Conservation (phyloP, 2,113 vertebrate genomes). For the Python bivittatus region DNA sequence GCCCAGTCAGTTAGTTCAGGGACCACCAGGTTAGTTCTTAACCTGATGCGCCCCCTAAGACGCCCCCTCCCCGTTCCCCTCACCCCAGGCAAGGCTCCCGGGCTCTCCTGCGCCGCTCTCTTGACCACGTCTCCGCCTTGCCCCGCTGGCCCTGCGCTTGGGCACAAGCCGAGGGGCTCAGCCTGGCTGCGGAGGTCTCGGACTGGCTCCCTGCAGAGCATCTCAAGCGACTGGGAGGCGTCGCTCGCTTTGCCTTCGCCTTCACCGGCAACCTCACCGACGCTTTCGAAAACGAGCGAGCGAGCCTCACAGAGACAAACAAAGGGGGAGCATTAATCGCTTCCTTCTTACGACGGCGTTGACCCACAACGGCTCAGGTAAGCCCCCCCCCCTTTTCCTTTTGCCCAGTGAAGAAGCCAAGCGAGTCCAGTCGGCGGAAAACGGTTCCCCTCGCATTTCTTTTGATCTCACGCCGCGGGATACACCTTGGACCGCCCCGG, state of each 20-base stretch:
- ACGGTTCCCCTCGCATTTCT: not conserved
- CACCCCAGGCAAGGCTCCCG: not conserved
- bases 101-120: not conserved
- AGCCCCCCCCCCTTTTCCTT: not conserved
- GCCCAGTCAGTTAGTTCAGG: not conserved
- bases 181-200: not conserved
- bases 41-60: not conserved
- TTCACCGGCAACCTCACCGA: no score
- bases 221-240: not conserved
- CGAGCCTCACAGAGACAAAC: not conserved
- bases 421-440: not conserved
- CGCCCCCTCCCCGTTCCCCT: not conserved
- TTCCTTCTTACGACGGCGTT: not conserved
- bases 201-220: not conserved
- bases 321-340: not conserved
- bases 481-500: conserved; percentile 3
- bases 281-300: not conserved
- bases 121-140: not conserved
- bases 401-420: not conserved
- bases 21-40: no score
- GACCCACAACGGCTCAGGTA: not conserved
- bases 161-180: not conserved
- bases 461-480: not conserved
- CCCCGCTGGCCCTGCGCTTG: not conserved
- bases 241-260: not conserved